Base-by-base conservation (phyloP, 2,797 vertebrate genomes). In the Glyptemys insculpta region DNA sequence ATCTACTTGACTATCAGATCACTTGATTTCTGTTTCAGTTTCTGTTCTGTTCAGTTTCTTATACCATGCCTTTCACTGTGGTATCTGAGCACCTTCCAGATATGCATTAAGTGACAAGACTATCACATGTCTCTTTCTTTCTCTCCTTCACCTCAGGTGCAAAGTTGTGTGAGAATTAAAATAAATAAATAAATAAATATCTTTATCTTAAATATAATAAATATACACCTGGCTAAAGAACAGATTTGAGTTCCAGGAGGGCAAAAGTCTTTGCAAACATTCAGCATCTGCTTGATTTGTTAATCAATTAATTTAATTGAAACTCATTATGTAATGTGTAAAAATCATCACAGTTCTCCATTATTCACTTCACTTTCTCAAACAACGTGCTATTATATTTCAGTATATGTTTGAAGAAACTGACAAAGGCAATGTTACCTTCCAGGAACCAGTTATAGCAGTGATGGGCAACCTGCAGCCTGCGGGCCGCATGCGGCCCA, bases 271-370 rank as follows among this genome's bases (percentile, higher is more conserved):
- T 91, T n/a, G 68, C 57, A 95, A 83, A 94, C 37, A 85, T 92
- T 90, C 56, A 92, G 53, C 83, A 87, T 65, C 50, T 97, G 57
- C 56, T 68, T 37, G n/a, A 68, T 68, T 37, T 65, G 59, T 65
- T 65, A 83, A 72, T 95, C 94, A 92, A 83, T 82, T 93, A 84
- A 92, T 94, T 85, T 95, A 76, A 88, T 49, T 81, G 62, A 94
- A 96, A 83, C n/a, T 88, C 49, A 9, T 8, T 27, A 65, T 89
- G 68, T 57, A 31, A 25, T 95, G 8, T 87, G 90, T 90, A 92
- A 87, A 81, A 94, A 83, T 96, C 94, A 88, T 88, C 79, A 78
- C 31, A 83, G 21, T 37, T 94, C 52, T 94, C 78, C 74, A 54
- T 90, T 91, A 44, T 56, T 93, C 9, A 41, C 11, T 85, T 93